Conservation (phyloP, 2,888 invertebrate genomes). For the Athalia cordata region DNA sequence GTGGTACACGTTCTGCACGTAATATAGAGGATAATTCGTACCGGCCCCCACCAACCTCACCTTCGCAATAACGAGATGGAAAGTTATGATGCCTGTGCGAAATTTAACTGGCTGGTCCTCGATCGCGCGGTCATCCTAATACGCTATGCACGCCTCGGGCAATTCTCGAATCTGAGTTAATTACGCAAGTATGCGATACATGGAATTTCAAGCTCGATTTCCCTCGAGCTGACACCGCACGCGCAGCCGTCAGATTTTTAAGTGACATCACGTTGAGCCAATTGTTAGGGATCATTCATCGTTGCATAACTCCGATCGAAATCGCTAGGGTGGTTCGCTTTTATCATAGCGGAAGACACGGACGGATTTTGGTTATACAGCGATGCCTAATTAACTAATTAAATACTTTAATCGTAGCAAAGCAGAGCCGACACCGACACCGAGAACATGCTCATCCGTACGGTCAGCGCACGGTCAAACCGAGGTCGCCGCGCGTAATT, state of each 20-base stretch:
- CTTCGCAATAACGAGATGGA: constrained; percentile 10
- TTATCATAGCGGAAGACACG: background rate
- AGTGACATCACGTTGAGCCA: too few relatives aligned
- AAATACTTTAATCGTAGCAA: constrained; percentile 4
- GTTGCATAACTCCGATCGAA: background rate
- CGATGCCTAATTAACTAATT: constrained; percentile 34
- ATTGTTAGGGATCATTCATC: too few relatives aligned
- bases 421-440: constrained; percentile 7
- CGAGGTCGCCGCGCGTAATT: constrained; percentile 20
- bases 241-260: too few relatives aligned
- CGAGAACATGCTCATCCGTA: background rate
- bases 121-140: background rate
- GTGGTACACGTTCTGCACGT: background rate
- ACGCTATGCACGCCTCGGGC: background rate
- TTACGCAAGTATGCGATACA: constrained; percentile 7
- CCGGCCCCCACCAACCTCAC: background rate
- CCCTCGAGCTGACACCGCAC: too few relatives aligned
- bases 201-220: background rate
- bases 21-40: background rate
- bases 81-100: background rate
- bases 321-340: background rate
- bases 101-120: constrained; percentile 4
- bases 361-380: constrained; percentile 5
- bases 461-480: constrained; percentile 1
- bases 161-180: constrained; percentile 16